Evolutionary conservation across 2,888 invertebrate genomes (phyloP), one percentile per base, ranked within the genome.

Genomic region (Panorpa germanica): DNA sequence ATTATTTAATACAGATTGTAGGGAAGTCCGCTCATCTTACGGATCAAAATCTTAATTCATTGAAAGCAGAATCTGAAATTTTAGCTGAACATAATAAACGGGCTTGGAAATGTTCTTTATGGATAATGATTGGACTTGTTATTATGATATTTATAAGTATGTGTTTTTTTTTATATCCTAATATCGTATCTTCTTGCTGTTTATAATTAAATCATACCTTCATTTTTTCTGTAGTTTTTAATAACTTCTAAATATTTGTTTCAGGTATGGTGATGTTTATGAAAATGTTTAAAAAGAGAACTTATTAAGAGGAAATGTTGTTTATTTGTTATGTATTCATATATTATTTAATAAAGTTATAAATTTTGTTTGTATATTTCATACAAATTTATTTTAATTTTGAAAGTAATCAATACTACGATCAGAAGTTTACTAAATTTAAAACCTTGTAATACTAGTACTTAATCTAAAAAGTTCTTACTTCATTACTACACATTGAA

Each of bases 81-180:
- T 57, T 93, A 20, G 74, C 77, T 38, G 80, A 78, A 39, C 86
- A 88, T 53, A 86, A 82, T 13, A 68, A 70, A 38, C 72, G 78
- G 37, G 80, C 82, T 1, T 91, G 86, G 70, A 83, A 85, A 46
- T 93, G 91, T 52, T 90, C 90, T 88, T 70, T 91, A 39, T 91
- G 90, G 86, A 55, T 90, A 20, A 78, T 91, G 78, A 61, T 93
- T 31, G 67, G 73, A 5, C 59, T 83, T 28, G 90, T 93, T 26
- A 67, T 85, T 49, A 61, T 72, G 33, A 75, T 83, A 41, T 93
- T 93, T 57, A 73, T 93, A 36, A 80, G 83, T 83, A 56, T 68
- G 76, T 61, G 37, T 24, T 31, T 31, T 25, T 29, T 35, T 38
- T 35, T 23, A 58, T 57, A 28, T n/a, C 29, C 9, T 15, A 17